Conservation (phyloP, 2,113 vertebrate species). For the Ciconia maguari region DNA sequence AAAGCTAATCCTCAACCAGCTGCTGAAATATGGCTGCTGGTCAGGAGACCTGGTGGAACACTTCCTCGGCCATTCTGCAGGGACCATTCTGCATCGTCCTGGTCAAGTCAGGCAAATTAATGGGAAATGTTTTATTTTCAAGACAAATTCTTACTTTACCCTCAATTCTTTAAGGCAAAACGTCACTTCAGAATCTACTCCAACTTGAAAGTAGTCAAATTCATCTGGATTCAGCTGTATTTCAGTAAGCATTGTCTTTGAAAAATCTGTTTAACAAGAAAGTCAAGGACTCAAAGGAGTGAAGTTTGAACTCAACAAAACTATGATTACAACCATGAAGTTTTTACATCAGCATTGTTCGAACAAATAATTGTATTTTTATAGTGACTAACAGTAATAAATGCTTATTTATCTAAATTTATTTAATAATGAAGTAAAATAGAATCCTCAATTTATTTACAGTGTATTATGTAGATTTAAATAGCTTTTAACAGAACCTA, state of each 20-base stretch:
- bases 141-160: conserved; percentile 75
- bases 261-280: conserved; percentile 73
- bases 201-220: conserved; percentile 90
- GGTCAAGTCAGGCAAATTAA: background rate
- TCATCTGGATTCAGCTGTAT: conserved; percentile 85
- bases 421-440: background rate
- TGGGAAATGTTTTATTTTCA: background rate
- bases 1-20: background rate
- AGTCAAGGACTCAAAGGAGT: background rate
- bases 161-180: conserved; percentile 95
- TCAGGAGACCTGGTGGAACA: background rate
- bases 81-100: background rate
- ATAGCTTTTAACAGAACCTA: background rate
- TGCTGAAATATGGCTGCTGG: background rate
- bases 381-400: background rate
- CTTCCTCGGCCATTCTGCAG: background rate
- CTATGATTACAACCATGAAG: background rate
- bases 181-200: conserved; percentile 86
- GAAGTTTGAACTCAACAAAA: background rate
- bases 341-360: background rate
- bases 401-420: background rate
- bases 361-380: background rate
- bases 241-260: conserved; percentile 82
- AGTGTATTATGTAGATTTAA: background rate
- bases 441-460: background rate